Conservation (phyloP, 2,888 invertebrate genomes). For the Ommatoiulus sabulosus region DNA sequence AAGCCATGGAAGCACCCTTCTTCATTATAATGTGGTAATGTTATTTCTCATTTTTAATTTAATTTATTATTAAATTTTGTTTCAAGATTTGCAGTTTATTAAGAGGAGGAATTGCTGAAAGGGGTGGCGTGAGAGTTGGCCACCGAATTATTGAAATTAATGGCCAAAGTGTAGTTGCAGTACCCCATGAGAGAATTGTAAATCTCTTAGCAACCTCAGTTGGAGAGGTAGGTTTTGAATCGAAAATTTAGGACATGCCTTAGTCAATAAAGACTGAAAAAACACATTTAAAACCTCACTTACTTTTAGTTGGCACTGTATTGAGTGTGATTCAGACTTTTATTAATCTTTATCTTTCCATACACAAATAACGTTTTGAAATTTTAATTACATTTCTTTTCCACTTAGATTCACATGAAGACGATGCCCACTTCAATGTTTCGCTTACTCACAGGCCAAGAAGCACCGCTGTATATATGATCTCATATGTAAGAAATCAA, state of each 20-base stretch:
- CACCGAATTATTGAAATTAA: slow-evolving; percentile 99
- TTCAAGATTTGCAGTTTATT: slow-evolving; percentile 94
- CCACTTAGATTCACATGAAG: slow-evolving; percentile 95
- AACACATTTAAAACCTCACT: neutral
- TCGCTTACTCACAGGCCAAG: slow-evolving; percentile 97
- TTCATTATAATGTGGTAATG: neutral
- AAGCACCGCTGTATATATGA: slow-evolving; percentile 98
- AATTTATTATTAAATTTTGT: slow-evolving; percentile 55
- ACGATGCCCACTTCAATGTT: slow-evolving; percentile 99
- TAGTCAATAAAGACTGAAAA: neutral
- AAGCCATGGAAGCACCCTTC: too few species aligned
- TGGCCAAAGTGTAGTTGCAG: slow-evolving; percentile 99
- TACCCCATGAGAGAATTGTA: slow-evolving; percentile 99
- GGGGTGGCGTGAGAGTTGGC: slow-evolving; percentile 98
- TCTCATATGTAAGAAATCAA: neutral
- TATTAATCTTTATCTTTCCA: neutral
- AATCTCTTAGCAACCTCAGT: slow-evolving; percentile 98
- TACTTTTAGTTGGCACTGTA: neutral
- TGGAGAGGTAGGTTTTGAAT: slow-evolving; percentile 82
- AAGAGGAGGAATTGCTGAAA: slow-evolving; percentile 98
- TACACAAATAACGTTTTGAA: neutral
- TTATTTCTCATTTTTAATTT: slow-evolving; percentile 58
- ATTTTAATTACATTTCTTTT: neutral
- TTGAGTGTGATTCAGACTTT: neutral
- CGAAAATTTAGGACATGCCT: neutral